Conservation (phyloP, 2,113 vertebrate genomes). For the Furnarius figulus region DNA sequence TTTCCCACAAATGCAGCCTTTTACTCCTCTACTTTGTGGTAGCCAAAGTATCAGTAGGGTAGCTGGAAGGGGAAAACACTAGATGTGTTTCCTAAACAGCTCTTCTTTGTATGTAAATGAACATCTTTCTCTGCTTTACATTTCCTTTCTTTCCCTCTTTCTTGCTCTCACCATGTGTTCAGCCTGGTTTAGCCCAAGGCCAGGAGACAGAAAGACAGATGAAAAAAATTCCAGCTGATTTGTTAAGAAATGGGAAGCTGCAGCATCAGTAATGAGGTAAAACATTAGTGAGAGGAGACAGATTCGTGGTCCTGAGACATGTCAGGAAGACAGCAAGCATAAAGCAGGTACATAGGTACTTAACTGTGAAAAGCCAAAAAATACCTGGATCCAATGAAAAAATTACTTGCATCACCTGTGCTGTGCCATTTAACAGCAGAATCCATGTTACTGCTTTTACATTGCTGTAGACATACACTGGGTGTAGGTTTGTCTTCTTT, state of each 20-base stretch:
- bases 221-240: constrained; percentile 6
- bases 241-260: background rate
- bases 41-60: background rate
- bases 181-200: background rate
- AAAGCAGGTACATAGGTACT: background rate
- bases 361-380: background rate
- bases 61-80: constrained; percentile 34
- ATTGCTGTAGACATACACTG: background rate
- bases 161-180: constrained; percentile 16
- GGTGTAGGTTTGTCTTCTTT: background rate
- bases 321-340: background rate
- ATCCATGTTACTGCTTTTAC: background rate
- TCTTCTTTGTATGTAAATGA: constrained; percentile 55
- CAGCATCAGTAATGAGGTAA: background rate
- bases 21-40: background rate
- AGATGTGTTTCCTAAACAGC: constrained; percentile 26
- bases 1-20: background rate
- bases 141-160: constrained; percentile 13
- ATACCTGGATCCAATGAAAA: background rate
- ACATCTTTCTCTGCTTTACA: constrained; percentile 51
- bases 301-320: background rate
- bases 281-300: background rate
- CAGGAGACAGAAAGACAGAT: background rate
- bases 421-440: background rate
- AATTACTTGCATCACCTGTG: background rate